phyloP scores from a whole-genome alignment of 2,888 invertebrate species.

The Choreutis nemorana region DNA sequence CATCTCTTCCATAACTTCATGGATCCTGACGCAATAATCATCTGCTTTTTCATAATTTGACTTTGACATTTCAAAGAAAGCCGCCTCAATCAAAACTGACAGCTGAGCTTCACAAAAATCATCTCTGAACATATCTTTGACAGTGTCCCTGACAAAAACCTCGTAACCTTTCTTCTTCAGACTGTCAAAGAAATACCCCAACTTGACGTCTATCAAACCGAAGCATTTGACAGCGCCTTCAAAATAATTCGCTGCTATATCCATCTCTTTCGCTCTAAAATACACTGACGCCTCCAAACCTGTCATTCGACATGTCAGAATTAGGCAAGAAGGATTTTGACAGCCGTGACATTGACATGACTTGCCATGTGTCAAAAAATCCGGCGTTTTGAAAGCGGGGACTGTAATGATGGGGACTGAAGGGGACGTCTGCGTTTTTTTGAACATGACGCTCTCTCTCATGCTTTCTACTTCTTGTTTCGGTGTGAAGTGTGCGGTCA shows the following conservation, averaged over 20 bases:
- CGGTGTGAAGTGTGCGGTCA: constrained; percentile 16
- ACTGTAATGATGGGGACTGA: constrained; percentile 18
- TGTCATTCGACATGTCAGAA: constrained; percentile 22
- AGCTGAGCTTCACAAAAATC: constrained; percentile 22
- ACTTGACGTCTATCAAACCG: constrained; percentile 17
- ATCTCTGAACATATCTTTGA: constrained; percentile 12
- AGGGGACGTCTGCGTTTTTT: constrained; percentile 24
- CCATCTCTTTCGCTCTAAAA: constrained; percentile 29
- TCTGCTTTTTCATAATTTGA: constrained; percentile 23
- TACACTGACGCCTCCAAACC: constrained; percentile 34
- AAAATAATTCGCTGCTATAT: constrained; percentile 39
- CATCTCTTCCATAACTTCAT: constrained; percentile 28
- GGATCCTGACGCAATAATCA: constrained; percentile 28
- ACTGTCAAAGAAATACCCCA: constrained; percentile 14
- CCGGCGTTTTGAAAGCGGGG: constrained; percentile 24
- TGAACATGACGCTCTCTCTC: constrained; percentile 26
- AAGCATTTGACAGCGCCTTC: constrained; percentile 26
- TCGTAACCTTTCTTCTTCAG: constrained; percentile 16
- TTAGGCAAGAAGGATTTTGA: constrained; percentile 16
- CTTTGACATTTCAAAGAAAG: constrained; percentile 32
- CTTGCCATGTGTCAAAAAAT: constrained; percentile 24
- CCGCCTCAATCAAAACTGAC: constrained; percentile 30
- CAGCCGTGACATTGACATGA: constrained; percentile 35
- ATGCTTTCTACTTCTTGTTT: constrained; percentile 32
- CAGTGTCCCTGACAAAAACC: constrained; percentile 21